phyloP scores from a whole-genome alignment of 2,797 vertebrate genomes.

The Natrix natrix region DNA sequence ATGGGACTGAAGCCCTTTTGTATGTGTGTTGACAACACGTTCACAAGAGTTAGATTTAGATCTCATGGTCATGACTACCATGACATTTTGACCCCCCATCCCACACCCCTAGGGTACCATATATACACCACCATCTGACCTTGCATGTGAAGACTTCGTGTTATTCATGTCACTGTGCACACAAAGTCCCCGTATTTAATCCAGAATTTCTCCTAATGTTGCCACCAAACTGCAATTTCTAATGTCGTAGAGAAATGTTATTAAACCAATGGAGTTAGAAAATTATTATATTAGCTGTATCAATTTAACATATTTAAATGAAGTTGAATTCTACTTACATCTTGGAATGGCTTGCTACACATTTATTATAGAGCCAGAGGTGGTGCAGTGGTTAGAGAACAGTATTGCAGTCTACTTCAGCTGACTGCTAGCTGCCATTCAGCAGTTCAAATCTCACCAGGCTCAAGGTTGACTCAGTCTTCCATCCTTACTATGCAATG shows the following conservation, averaged over 20 bases:
- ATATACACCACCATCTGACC: background rate
- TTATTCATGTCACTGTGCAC: background rate
- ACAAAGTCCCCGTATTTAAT: background rate
- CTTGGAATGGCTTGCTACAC: background rate
- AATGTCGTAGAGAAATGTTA: background rate
- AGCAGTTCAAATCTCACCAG: no score
- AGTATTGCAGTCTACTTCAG: no score
- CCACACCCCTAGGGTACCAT: background rate
- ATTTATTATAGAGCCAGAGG: background rate
- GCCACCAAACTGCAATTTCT: background rate
- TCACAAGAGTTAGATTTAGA: background rate
- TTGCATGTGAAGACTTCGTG: background rate
- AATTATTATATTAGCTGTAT: background rate
- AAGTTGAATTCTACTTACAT: background rate
- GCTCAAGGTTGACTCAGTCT: no score
- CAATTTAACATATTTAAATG: background rate
- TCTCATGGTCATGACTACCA: background rate
- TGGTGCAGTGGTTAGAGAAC: no score
- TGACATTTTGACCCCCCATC: background rate
- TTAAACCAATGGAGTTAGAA: background rate
- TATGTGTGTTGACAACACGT: background rate
- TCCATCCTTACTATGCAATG: background rate
- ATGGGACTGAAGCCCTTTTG: background rate
- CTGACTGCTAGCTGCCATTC: no score
- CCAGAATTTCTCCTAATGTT: background rate